phyloP scores from a whole-genome alignment of 2,113 vertebrate species.

The Australoheros scitulus region DNA sequence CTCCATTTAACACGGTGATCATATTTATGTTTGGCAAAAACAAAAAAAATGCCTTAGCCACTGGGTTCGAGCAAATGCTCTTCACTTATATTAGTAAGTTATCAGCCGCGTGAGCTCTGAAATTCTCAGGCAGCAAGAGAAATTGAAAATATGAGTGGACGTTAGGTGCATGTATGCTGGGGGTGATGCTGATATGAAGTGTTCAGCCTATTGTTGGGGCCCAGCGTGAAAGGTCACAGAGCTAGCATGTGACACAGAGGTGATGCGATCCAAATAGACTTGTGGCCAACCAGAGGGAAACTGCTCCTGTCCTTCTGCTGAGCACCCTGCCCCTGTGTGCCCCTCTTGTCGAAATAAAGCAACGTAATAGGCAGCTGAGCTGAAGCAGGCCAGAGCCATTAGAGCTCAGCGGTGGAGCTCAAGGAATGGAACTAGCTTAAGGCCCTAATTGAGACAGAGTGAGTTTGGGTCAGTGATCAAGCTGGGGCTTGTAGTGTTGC shows the following conservation, averaged over 20 bases:
- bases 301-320: conserved; percentile 52
- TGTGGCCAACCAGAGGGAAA: conserved; percentile 60
- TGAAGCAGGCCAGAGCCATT: conserved; percentile 64
- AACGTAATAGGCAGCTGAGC: conserved; percentile 69
- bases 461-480: conserved; percentile 73
- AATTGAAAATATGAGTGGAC: conserved; percentile 26
- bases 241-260: conserved; percentile 63
- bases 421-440: conserved; percentile 49
- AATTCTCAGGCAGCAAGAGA: conserved; percentile 9
- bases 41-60: conserved; percentile 4
- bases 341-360: conserved; percentile 54
- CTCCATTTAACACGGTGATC: conserved; percentile 34
- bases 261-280: conserved; percentile 67
- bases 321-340: conserved; percentile 48
- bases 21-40: conserved; percentile 2
- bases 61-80: conserved; percentile 12
- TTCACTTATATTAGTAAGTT: conserved; percentile 10
- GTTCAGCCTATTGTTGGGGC: conserved; percentile 62
- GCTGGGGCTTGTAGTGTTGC: conserved; percentile 32
- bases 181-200: conserved; percentile 48
- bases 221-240: conserved; percentile 69
- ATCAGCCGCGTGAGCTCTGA: conserved; percentile 10
- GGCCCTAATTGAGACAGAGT: conserved; percentile 70
- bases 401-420: conserved; percentile 59
- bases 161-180: conserved; percentile 19